phyloP scores from a whole-genome alignment of 2,113 vertebrate genomes.

The Rhabdornis inornatus region DNA sequence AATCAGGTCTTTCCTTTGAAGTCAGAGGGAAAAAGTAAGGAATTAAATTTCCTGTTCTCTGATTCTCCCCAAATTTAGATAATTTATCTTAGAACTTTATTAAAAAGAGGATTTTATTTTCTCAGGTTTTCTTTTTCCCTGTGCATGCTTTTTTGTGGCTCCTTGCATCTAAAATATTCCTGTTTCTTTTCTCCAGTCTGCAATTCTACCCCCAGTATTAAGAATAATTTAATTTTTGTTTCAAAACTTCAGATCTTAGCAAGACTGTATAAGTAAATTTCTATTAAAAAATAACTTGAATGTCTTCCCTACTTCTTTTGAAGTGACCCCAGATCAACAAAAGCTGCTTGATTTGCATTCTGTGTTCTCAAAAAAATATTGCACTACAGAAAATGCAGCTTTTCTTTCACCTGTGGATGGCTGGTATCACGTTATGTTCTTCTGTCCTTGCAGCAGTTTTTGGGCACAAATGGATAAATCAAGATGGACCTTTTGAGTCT shows the following conservation, averaged over 20 bases:
- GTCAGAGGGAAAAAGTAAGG: not conserved
- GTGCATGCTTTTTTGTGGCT: not conserved
- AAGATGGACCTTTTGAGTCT: not conserved
- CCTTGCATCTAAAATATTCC: not conserved
- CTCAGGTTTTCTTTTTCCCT: not conserved
- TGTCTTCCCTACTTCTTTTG: not conserved
- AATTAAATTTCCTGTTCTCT: not conserved
- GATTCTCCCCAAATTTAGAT: not conserved
- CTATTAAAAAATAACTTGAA: not conserved
- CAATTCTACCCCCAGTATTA: not conserved
- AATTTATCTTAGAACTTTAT: not conserved
- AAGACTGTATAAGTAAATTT: not conserved
- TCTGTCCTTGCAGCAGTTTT: not conserved
- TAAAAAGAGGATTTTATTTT: not conserved
- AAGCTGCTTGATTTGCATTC: not conserved
- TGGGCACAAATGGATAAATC: not conserved
- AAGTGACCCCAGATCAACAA: not conserved
- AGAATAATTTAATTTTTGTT: not conserved
- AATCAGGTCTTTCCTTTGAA: constrained; percentile 1
- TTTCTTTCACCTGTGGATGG: not conserved
- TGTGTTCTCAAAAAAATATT: not conserved
- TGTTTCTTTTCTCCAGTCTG: not conserved
- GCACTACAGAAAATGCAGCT: not conserved
- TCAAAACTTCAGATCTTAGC: not conserved
- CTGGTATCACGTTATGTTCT: not conserved